Base-by-base conservation (phyloP, 1,140 invertebrate genomes). In the Ephestia elutella region DNA sequence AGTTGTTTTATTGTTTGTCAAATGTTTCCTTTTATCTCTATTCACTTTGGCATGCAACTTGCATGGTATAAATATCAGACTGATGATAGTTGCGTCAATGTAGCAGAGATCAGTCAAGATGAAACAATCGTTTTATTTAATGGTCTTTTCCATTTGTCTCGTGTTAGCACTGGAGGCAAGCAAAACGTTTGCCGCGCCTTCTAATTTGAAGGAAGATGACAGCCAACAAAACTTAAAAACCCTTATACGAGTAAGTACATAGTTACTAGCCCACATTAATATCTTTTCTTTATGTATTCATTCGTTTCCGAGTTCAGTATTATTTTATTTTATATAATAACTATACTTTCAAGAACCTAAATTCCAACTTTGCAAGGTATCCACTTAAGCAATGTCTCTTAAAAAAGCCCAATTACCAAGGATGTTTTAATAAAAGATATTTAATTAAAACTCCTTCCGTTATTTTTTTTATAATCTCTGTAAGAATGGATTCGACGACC, bases 1-100 rank as follows among this genome's bases (percentile, higher is more conserved):
- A 77, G 74, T 70, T 59, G 59, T 75, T 71, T 60, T 70, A 83
- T 82, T 82, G 74, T 82, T 75, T 79, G 67, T 75, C 65, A 74
- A 71, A 75, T 62, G 63, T 72, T 80, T 72, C 70, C 73, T 62
- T 73, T 71, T 63, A 61, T 35, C 57, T 50, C 11, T 32, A 32
- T 32, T 32, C 30, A 49, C 28, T 28, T 51, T 53, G 62, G 55
- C 76, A 80, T 74, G 73, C 74, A 66, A 78, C 60, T 49, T 59
- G 20, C n/a, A 49, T 25, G 49, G 54, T 81, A 81, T 80, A 83
- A 72, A 77, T 48, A 54, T 54, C 15, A 49, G 32, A 15, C 61
- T 57, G 32, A 28, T n/a, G 38, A n/a, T 44, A 5, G 5, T 44
- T 5, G 13, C n/a, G 15, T 44, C 62, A 70, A 68, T 69, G 32